Conservation (phyloP, 2,797 vertebrate species). For the Miichthys miiuy region DNA sequence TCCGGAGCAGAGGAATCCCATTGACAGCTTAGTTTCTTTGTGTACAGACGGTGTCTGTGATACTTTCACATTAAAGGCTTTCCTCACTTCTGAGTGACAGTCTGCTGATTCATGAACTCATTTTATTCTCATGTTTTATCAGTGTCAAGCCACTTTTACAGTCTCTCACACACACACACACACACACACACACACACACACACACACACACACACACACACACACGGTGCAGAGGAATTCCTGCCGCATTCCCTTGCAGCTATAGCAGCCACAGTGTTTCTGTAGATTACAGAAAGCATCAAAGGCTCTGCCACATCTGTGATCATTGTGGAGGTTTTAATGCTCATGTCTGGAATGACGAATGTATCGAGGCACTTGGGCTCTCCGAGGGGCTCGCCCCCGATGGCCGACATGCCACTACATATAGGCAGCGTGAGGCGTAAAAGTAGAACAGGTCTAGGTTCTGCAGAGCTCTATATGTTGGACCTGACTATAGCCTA, state of each 20-base stretch:
- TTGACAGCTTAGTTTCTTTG: background rate
- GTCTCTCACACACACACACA: constrained; percentile 23
- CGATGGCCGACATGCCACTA: constrained; percentile 27
- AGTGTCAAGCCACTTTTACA: constrained; percentile 32
- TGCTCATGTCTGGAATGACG: constrained; percentile 56
- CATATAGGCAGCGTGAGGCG: constrained; percentile 38
- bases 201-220: too few species aligned
- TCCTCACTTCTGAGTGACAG: constrained; percentile 36
- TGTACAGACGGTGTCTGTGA: constrained; percentile 26
- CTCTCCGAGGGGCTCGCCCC: background rate
- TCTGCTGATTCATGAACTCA: constrained; percentile 51
- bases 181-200: constrained; percentile 3
- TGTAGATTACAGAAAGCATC: constrained; percentile 59
- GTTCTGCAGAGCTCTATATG: constrained; percentile 10
- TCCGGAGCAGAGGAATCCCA: background rate
- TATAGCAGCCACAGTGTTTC: constrained; percentile 42
- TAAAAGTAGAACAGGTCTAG: constrained; percentile 43
- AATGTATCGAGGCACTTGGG: constrained; percentile 42
- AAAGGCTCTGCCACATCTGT: constrained; percentile 65
- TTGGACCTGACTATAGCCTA: constrained; percentile 10
- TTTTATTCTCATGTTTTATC: constrained; percentile 50
- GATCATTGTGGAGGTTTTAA: constrained; percentile 55
- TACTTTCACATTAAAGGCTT: constrained; percentile 40
- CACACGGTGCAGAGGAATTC: constrained; percentile 40
- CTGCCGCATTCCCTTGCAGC: constrained; percentile 20